Percentiles rank a stretch among this genome's conserved stretches.
These are phyloP conservation scores for Falco punctatus DNA, from an alignment of 2,113 vertebrate genomes.

Conservation along the genomic window DNA sequence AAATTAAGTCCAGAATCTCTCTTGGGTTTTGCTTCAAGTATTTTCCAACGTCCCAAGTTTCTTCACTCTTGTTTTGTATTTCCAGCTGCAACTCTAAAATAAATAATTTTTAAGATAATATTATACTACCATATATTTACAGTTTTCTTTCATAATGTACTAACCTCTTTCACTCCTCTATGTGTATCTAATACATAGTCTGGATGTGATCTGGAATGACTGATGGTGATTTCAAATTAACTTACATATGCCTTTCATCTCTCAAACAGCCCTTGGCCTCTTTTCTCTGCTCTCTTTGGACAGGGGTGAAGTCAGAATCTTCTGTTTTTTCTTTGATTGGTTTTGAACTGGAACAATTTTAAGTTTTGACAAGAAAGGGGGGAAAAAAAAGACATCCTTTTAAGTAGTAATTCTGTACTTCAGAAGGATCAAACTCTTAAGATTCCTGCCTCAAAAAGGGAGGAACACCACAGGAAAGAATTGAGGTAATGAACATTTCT, in stretches of 20 bases:
- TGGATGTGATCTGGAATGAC: not conserved
- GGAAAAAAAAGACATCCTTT: not conserved
- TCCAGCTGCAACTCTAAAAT: fast-evolving
- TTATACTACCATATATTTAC: fast-evolving
- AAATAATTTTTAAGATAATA: not conserved
- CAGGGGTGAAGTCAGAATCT: not conserved
- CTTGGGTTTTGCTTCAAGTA: not conserved
- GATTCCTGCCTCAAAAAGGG: not conserved
- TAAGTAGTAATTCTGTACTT: conserved; percentile 45
- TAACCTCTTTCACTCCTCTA: not conserved
- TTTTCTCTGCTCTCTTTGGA: not conserved
- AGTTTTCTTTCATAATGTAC: fast-evolving
- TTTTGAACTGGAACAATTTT: conserved; percentile 22
- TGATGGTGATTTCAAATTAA: not conserved
- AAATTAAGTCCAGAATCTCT: not conserved
- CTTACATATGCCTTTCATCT: not conserved
- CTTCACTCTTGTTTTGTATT: not conserved
- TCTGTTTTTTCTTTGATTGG: not conserved
- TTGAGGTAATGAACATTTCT: conserved; percentile 48
- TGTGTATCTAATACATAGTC: not conserved
- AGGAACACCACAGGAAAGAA: conserved; percentile 20
- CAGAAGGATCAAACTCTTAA: not conserved
- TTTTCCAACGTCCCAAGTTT: not conserved
- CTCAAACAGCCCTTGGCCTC: not conserved
- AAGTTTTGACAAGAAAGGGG: conserved; percentile 10